Evolutionary conservation across 1,140 invertebrate genomes (phyloP), one percentile per base, ranked within the genome.

Genomic region (Drosophila orena): DNA sequence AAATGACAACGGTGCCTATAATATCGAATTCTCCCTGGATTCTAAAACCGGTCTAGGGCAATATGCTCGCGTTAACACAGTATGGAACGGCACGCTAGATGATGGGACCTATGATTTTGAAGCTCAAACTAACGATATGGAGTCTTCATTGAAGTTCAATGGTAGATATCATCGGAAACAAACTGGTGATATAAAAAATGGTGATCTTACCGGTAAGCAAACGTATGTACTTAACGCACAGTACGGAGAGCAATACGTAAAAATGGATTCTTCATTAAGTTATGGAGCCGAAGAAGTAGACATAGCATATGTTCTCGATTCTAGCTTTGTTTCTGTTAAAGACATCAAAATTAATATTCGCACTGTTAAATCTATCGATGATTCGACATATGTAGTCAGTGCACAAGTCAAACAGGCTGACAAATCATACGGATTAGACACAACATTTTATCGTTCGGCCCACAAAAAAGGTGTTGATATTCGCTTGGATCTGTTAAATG

Each of bases 321-420:
- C 94, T 0, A 94, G 94, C 0, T 77, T 92, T 27, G 94, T 95
- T 40, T 93, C 94, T 30, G 75, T 94, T 4, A 94, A 94, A 72
- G 93, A 93, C 22, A 85, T 95, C 8, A 93, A 95, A 8, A 10
- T 96, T 4, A 84, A 90, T 1, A 77, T 95, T 2, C 91, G 92
- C 5, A 93, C 93, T 20, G 94, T 94, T 92, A 93, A 91, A 35
- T 89, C 92, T 14, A 76, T 93, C 0, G 93, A 94, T 1, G 93
- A 93, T 35, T 93, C 93, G 10, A 53, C 37, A 2, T 91, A 92
- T 46, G 46, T 38, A 11, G 22, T 89, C 1, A 57, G 17, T 12
- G 56, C 47, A 14, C 37, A 75, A 35, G 42, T 55, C 1, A 88
- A 81, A 12, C 72, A 81, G 10, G 49, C 50, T 0, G 64, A 59